Base-by-base conservation (phyloP, 2,113 vertebrate genomes). In the Pelodiscus sinensis region DNA sequence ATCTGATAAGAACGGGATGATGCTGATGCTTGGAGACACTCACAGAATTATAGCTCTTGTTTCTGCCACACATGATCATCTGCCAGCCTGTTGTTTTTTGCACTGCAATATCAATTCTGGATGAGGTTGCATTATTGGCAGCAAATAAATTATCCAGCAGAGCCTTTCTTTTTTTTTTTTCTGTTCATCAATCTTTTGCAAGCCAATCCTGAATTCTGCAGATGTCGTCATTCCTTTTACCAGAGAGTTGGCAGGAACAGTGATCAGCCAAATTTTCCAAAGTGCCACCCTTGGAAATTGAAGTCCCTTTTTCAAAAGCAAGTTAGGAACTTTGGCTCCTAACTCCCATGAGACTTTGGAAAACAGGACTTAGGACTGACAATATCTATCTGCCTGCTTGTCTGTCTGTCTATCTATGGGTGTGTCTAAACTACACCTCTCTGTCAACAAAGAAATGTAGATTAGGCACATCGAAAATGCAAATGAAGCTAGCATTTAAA, bases 1-100 rank as follows among this genome's bases (percentile, higher is more conserved):
- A 90, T 94, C 68, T 85, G 35, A 13, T 87, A 54, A 85, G 90
- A 86, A 86, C 95, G 91, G 92, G 81, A 81, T 86, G 89, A 73
- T 82, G 82, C 82, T 84, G 83, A 91, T 92, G 95, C 86, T 62
- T 87, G 21, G 50, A 96, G 92, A 90, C 94, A 91, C 0, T 12
- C 65, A 16, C 85, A 57, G 82, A 97, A 52, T 79, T 79, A 62
- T 54, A 71, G 81, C 68, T 79, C 90, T 95, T 86, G 73, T 85
- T 95, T 95, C 82, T 90, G 78, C 84, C 86, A 75, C 60, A 81
- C 54, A 91, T 87, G 73, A 85, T 60, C 25, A 93, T 65, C 62
- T 90, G 55, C 55, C 38, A 44, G 55, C 31, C 79, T 92, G 50
- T 79, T 94, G 73, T 60, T 5, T 88, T 84, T 3, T 91, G 51